phyloP scores from a whole-genome alignment of 2,888 invertebrate genomes.

The Hyalella azteca region DNA sequence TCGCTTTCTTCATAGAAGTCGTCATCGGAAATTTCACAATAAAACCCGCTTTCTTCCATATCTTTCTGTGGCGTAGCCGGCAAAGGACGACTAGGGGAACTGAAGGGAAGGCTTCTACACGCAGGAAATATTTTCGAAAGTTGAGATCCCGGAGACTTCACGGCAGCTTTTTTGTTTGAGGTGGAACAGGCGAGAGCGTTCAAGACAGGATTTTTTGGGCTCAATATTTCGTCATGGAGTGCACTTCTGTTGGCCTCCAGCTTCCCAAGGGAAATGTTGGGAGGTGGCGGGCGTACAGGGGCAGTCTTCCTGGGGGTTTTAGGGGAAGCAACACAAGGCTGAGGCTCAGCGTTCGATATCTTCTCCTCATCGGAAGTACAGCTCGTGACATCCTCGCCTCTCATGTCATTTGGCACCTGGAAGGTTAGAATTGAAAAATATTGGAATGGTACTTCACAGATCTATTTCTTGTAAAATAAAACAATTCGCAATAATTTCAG shows the following conservation, averaged over 20 bases:
- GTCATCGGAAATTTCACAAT: slow-evolving; percentile 43
- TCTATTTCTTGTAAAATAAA: no score
- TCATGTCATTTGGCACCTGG: slow-evolving; percentile 25
- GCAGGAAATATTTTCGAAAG: no score
- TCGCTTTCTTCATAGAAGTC: neutral
- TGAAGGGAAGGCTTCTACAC: neutral
- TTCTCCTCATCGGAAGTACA: neutral
- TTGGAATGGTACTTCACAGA: no score
- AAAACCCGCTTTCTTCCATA: slow-evolving; percentile 18
- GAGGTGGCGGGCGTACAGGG: slow-evolving; percentile 24
- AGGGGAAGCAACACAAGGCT: neutral
- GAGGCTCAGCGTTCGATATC: no score
- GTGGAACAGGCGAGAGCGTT: neutral
- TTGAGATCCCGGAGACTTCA: neutral
- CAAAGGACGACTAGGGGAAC: neutral
- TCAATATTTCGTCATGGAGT: neutral
- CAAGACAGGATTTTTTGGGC: neutral
- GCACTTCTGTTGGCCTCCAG: slow-evolving; percentile 21
- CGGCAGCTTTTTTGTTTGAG: neutral
- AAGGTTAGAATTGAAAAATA: no score
- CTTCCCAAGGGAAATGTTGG: neutral
- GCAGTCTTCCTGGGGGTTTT: neutral
- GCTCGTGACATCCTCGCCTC: neutral
- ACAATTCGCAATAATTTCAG: no score
- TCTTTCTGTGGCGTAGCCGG: slow-evolving; percentile 9